Percentiles rank a stretch among this genome's conserved stretches.
Evolutionary conservation across 2,797 vertebrate species (phyloP).

Genomic region (Carcharodon carcharias): DNA sequence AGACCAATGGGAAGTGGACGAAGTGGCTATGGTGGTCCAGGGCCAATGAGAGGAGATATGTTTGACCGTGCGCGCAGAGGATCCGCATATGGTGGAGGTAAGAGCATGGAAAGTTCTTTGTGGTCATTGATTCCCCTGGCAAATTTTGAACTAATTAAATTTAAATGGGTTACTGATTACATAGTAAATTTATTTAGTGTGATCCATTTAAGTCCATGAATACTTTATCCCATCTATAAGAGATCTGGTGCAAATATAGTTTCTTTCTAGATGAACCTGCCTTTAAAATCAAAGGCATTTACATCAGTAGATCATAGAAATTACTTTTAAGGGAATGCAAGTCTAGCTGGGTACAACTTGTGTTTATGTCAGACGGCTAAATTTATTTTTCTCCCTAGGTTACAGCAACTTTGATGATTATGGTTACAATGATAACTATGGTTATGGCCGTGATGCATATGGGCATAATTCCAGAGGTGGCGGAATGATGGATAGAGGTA

Average conservation of each 20-base stretch:
- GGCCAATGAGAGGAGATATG: conserved; percentile 72
- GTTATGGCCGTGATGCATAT: conserved; percentile 67
- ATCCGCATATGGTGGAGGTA: conserved; percentile 82
- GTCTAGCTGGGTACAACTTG: neutral
- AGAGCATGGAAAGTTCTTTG: conserved; percentile 37
- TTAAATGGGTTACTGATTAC: neutral
- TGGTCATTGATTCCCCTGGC: neutral
- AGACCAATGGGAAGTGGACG: conserved; percentile 81
- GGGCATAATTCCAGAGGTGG: conserved; percentile 29
- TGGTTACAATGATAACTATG: conserved; percentile 71
- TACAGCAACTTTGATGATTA: conserved; percentile 72
- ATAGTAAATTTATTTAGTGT: neutral
- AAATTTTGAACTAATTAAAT: too few relatives aligned
- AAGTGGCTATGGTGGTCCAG: conserved; percentile 81
- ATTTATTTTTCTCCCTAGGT: conserved; percentile 50
- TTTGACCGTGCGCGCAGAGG: conserved; percentile 90
- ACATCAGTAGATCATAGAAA: neutral
- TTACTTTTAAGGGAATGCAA: neutral
- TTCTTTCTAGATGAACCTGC: neutral
- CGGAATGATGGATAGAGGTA: conserved; percentile 36
- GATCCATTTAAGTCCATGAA: neutral
- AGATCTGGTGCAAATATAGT: too few relatives aligned
- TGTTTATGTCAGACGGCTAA: neutral
- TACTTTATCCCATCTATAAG: too few relatives aligned
- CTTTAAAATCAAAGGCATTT: neutral